phyloP scores from a whole-genome alignment of 2,888 invertebrate genomes.

The Bugulina stolonifera region DNA sequence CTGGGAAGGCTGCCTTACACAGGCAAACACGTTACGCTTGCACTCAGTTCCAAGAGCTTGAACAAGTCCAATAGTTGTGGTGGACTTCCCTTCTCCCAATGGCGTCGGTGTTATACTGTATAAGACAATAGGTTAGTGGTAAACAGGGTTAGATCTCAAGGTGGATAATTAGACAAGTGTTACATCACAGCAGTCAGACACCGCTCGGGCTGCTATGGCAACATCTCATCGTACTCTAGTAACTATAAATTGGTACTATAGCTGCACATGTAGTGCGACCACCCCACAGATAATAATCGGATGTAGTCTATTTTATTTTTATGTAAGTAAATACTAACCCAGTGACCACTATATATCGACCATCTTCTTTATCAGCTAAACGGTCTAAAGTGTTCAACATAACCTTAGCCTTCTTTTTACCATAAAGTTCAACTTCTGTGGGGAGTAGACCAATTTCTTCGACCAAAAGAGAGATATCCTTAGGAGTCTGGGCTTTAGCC shows the following conservation, averaged over 20 bases:
- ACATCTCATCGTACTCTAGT: no score
- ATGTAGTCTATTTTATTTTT: no score
- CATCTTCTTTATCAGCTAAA: conserved; percentile 63
- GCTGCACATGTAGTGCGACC: no score
- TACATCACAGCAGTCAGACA: no score
- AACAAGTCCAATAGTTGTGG: conserved; percentile 82
- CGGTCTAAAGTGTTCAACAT: conserved; percentile 73
- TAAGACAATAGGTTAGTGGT: conserved; percentile 27
- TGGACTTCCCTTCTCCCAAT: conserved; percentile 97
- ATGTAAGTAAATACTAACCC: no score
- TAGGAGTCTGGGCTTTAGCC: conserved; percentile 79
- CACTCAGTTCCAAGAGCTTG: conserved; percentile 85
- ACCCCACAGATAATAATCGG: no score
- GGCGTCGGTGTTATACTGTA: conserved; percentile 92
- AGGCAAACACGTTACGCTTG: conserved; percentile 80
- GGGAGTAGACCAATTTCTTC: conserved; percentile 75
- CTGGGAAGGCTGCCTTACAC: conserved; percentile 93
- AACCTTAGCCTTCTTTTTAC: conserved; percentile 90
- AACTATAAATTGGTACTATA: no score
- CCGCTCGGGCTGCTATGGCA: no score
- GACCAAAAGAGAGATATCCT: conserved; percentile 71
- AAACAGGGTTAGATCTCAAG: not conserved
- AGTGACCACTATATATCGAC: conserved; percentile 89
- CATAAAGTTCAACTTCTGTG: conserved; percentile 81
- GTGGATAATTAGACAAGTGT: not conserved